Evolutionary conservation across 1,140 invertebrate genomes (phyloP).

Genomic region (Oncopeltus fasciatus): DNA sequence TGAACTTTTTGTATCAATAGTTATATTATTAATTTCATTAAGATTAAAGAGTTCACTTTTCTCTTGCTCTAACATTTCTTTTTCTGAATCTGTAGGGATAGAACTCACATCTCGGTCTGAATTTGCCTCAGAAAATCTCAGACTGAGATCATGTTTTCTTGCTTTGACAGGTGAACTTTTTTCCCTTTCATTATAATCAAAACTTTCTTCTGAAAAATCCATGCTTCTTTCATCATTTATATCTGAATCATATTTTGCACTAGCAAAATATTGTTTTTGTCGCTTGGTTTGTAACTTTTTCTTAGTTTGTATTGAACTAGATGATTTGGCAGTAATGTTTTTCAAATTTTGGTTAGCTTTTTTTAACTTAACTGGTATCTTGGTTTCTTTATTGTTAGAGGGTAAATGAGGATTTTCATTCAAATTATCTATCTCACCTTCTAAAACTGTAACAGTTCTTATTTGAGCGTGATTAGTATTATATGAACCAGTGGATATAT

Average conservation of each 20-base stretch:
- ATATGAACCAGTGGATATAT: background rate
- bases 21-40: background rate
- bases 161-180: background rate
- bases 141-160: background rate
- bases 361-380: too few species aligned
- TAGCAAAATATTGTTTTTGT: background rate
- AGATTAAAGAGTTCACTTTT: background rate
- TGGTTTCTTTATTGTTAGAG: too few species aligned
- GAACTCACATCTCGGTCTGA: slow-evolving; percentile 13
- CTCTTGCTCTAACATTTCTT: background rate
- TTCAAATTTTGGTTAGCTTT: too few species aligned
- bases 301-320: too few species aligned
- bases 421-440: too few species aligned
- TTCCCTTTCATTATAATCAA: background rate
- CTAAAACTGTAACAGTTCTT: background rate
- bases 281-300: background rate
- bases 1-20: background rate
- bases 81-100: slow-evolving; percentile 13
- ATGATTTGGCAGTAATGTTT: too few species aligned
- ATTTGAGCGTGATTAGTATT: background rate
- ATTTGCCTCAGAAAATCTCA: slow-evolving; percentile 7
- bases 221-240: background rate
- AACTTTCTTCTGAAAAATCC: background rate
- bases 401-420: too few species aligned
- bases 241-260: background rate